Evolutionary conservation across 2,113 vertebrate genomes (phyloP).

Genomic region (Emydocephalus ijimae): DNA sequence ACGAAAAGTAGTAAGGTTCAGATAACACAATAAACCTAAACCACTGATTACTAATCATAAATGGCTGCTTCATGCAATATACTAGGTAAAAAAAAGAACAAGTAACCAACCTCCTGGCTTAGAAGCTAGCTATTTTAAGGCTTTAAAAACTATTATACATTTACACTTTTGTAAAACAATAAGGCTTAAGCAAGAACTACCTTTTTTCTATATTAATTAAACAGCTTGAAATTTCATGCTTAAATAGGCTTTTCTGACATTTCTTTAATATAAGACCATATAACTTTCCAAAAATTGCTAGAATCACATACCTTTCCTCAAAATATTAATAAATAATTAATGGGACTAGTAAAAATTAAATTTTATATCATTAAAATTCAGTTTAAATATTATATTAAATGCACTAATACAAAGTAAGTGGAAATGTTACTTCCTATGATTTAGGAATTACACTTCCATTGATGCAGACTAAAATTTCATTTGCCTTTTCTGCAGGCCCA

Average conservation of each 20-base stretch:
- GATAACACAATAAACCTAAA: background rate
- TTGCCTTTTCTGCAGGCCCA: background rate
- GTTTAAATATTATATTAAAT: background rate
- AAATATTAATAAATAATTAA: background rate
- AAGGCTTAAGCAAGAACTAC: background rate
- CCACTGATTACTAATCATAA: background rate
- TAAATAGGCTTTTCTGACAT: background rate
- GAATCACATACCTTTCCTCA: background rate
- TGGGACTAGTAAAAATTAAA: background rate
- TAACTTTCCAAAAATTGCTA: background rate
- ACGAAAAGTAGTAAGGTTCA: background rate
- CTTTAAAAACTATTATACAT: background rate
- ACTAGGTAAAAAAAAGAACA: background rate
- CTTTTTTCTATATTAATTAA: background rate
- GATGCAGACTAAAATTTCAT: background rate
- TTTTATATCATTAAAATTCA: background rate
- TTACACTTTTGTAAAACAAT: background rate
- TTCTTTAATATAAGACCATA: background rate
- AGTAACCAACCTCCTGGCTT: background rate
- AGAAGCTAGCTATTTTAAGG: background rate
- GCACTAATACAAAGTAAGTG: background rate
- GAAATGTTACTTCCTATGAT: background rate
- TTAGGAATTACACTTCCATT: background rate
- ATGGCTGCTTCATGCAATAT: background rate
- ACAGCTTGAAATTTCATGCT: background rate